Evolutionary conservation across 2,888 invertebrate genomes (phyloP), one percentile per base, ranked within the genome.

Genomic region (Augiades crinisus): DNA sequence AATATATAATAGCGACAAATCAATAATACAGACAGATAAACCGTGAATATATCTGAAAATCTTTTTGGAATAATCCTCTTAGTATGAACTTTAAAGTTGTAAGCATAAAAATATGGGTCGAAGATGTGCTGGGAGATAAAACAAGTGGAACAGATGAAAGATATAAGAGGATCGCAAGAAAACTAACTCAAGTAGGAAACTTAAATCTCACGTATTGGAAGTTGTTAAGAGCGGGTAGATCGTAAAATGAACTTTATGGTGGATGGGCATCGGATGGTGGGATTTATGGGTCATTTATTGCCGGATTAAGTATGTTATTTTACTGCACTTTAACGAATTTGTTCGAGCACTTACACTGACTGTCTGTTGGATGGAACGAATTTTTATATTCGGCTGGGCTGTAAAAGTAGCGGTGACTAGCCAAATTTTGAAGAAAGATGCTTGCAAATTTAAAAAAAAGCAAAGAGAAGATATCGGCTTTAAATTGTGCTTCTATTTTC

Each of bases 231-330:
- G 44, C 52, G 47, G 31, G 51, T 36, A 47, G 51, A 36, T 57
- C 57, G 57, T 57, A 57, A 57, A 57, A 49, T 54, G 31, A 51
- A 49, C 33, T 57, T 57, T 57, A 57, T 47, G 52, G 52, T 43
- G 36, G 52, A 41, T 47, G 52, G 53, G 40, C 50, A 38, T 43
- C 54, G 54, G 58, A 52, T 53, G 53, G 52, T 45, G 56, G 46
- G 52, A 56, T 60, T 60, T 58, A 56, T 56, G 52, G 52, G 37
- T 40, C 52, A 52, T 60, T 60, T 60, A 60, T 56, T 55, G 53
- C 47, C 34, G 41, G 56, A 54, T 54, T 58, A 60, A 44, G 36
- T 51, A 51, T 44, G 44, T 51, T 51, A 51, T 44, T 51, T 44
- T 51, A 51, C 51, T 51, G 44, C 51, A 44, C 21, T 51, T 51